Conservation (phyloP, 2,888 invertebrate genomes). For the Plebejus argus region DNA sequence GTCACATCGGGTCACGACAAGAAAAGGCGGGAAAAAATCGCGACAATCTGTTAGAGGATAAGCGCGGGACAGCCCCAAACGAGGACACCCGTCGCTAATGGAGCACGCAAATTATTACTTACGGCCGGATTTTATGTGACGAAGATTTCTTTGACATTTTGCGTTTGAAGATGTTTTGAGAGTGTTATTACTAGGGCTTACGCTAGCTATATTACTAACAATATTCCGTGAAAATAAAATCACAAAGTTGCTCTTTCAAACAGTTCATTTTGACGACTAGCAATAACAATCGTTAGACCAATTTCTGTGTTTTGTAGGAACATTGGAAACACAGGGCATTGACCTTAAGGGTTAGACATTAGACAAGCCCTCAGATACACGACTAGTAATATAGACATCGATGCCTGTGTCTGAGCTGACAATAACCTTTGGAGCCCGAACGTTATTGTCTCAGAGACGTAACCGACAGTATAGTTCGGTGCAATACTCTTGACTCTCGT, state of each 20-base stretch:
- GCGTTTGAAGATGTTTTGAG: too few species aligned
- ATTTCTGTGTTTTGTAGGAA: background rate
- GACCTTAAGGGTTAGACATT: background rate
- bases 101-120: conserved; percentile 6
- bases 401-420: background rate
- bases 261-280: background rate
- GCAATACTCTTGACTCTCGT: background rate
- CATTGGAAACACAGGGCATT: background rate
- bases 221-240: background rate
- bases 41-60: conserved; percentile 19
- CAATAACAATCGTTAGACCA: too few species aligned
- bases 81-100: background rate
- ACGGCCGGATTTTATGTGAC: background rate
- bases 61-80: background rate
- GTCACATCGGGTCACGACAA: background rate
- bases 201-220: background rate
- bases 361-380: background rate
- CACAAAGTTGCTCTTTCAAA: background rate
- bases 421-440: background rate
- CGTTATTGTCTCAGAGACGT: background rate
- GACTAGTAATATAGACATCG: background rate
- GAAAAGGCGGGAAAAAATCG: conserved; percentile 14
- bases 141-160: too few species aligned
- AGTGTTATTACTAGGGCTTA: background rate
- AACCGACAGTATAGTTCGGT: background rate